Conservation (phyloP, 2,113 vertebrate genomes). For the Phylloscopus trochilus region DNA sequence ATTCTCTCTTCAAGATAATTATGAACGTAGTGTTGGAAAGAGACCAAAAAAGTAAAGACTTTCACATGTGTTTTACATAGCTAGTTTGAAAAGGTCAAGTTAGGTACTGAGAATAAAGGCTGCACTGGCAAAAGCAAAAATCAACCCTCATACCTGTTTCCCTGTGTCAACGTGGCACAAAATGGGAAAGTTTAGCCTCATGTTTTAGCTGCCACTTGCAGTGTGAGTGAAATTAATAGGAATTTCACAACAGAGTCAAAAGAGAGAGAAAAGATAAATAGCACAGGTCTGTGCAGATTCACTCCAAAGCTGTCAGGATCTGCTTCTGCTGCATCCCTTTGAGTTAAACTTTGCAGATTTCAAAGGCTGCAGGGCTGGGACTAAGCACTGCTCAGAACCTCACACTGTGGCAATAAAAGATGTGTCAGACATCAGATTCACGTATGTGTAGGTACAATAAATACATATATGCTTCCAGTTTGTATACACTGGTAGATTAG, state of each 20-base stretch:
- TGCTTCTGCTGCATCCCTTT: neutral
- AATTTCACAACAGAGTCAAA: neutral
- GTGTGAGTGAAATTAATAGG: neutral
- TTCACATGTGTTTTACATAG: neutral
- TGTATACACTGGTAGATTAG: neutral
- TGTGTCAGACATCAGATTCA: neutral
- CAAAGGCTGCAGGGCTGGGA: neutral
- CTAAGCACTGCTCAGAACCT: neutral
- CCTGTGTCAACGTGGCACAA: accelerated
- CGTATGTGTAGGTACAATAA: neutral
- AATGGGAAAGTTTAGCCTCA: neutral
- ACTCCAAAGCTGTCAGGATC: neutral
- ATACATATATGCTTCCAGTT: accelerated
- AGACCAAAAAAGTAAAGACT: neutral
- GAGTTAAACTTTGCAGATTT: neutral
- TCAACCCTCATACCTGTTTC: neutral
- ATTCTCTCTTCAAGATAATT: neutral
- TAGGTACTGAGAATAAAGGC: neutral
- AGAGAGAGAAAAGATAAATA: neutral
- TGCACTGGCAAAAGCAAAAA: neutral
- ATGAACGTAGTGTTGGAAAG: neutral
- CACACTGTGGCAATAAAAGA: neutral
- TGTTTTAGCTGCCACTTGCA: neutral
- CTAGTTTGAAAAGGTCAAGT: neutral
- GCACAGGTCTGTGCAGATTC: neutral